Percentiles rank a stretch among this genome's conserved stretches.
phyloP scores from a whole-genome alignment of 1,140 invertebrate species.

The Polyergus mexicanus region DNA sequence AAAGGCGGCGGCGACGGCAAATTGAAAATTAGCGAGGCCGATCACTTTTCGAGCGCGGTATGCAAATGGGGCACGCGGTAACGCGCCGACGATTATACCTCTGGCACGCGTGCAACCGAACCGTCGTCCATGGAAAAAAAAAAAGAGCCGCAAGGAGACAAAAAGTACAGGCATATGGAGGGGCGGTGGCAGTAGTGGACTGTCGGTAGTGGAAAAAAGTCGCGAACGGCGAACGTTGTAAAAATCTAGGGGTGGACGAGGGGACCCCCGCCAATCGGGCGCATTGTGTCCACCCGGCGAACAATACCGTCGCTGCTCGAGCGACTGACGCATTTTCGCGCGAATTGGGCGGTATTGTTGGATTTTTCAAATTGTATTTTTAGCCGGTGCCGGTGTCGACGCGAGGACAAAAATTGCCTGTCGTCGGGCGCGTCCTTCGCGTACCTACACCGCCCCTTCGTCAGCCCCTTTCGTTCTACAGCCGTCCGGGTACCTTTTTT shows the following conservation, averaged over 20 bases:
- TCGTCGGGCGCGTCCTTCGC: constrained; percentile 55
- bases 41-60: constrained; percentile 78
- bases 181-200: constrained; percentile 24
- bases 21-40: constrained; percentile 77
- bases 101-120: constrained; percentile 62
- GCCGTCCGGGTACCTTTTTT: constrained; percentile 37
- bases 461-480: constrained; percentile 29
- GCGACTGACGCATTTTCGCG: constrained; percentile 78
- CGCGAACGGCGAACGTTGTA: constrained; percentile 78
- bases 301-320: constrained; percentile 79
- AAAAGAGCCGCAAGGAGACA: constrained; percentile 68
- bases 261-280: constrained; percentile 80
- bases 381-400: constrained; percentile 65
- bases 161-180: constrained; percentile 58
- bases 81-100: constrained; percentile 84
- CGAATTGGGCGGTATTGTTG: constrained; percentile 83
- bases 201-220: constrained; percentile 78
- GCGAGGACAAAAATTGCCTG: constrained; percentile 71
- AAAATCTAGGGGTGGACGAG: constrained; percentile 76
- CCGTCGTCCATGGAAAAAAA: constrained; percentile 62
- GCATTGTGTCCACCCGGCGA: constrained; percentile 82
- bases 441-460: constrained; percentile 29
- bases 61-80: constrained; percentile 83
- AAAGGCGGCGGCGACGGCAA: constrained; percentile 43
- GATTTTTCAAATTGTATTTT: constrained; percentile 84